These are phyloP conservation scores for Corvus hawaiiensis DNA, from an alignment of 2,113 vertebrate species.

Conservation along the genomic window DNA sequence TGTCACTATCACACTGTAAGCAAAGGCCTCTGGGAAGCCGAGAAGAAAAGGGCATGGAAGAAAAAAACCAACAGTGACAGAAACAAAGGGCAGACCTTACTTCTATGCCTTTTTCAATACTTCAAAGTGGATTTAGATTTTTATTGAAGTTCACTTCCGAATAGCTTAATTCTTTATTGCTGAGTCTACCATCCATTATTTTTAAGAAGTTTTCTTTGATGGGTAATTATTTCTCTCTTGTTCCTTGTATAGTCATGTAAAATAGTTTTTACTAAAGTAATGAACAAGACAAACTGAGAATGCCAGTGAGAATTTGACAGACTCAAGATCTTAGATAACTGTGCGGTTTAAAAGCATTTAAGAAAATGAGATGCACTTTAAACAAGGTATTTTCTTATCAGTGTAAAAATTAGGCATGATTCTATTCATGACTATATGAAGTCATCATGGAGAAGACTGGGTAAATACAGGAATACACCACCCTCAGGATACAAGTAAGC, in stretches of 20 bases:
- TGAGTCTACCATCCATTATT: background rate
- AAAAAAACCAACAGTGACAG: background rate
- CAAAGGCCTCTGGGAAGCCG: background rate
- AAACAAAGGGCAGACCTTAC: background rate
- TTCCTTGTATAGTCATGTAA: background rate
- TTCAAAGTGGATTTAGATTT: background rate
- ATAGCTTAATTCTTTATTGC: background rate
- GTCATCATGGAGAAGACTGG: background rate
- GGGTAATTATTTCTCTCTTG: background rate
- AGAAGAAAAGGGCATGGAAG: background rate
- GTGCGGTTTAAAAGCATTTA: background rate
- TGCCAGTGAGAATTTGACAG: background rate
- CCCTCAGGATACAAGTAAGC: background rate
- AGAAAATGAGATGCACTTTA: background rate
- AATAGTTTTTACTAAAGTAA: background rate
- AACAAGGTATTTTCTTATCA: background rate
- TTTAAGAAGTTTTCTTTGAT: background rate
- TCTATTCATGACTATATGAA: background rate
- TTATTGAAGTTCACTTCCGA: background rate
- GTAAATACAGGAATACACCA: background rate
- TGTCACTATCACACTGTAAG: background rate
- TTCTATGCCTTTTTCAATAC: background rate
- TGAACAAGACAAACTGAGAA: background rate
- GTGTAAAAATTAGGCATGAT: background rate
- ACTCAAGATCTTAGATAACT: background rate